Evolutionary conservation across 64 coral and sea anemone species (phyloP).

Genomic region (Anthopleura sola): DNA sequence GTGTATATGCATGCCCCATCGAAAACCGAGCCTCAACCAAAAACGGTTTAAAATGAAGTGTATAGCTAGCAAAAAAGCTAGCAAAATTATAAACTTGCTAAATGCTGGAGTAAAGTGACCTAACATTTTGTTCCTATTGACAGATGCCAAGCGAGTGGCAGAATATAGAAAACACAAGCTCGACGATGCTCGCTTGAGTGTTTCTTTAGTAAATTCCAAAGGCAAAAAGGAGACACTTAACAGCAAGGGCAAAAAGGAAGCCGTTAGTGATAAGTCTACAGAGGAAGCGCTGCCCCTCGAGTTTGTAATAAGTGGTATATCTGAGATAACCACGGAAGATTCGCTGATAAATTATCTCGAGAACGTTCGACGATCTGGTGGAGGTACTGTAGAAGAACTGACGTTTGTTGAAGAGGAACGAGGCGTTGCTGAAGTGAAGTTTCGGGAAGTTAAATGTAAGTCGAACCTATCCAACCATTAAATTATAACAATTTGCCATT

Average conservation of each 20-base stretch:
- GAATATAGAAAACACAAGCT: not conserved
- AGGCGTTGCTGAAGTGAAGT: not conserved
- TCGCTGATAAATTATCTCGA: conserved; percentile 34
- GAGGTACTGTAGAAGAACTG: not conserved
- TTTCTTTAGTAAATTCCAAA: not conserved
- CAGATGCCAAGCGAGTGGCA: not conserved
- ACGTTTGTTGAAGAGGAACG: not conserved
- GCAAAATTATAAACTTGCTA: too few species aligned
- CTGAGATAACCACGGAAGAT: not conserved
- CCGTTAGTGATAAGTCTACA: not conserved
- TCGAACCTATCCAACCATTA: not conserved
- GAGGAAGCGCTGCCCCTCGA: not conserved
- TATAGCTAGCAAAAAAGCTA: not conserved
- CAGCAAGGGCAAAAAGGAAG: not conserved
- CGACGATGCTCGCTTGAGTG: not conserved
- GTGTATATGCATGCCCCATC: too few species aligned
- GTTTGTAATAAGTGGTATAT: conserved; percentile 20
- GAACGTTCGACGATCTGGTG: conserved; percentile 31
- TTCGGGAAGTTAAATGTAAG: conserved; percentile 22
- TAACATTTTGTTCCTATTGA: not conserved
- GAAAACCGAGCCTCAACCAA: too few species aligned
- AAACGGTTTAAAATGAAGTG: not conserved
- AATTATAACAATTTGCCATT: too few species aligned
- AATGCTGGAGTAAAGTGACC: not conserved
- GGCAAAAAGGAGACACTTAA: not conserved